Percentiles rank a stretch among this genome's conserved stretches.
Evolutionary conservation across 2,888 invertebrate genomes (phyloP).

Genomic region (Dioctria linearis): DNA sequence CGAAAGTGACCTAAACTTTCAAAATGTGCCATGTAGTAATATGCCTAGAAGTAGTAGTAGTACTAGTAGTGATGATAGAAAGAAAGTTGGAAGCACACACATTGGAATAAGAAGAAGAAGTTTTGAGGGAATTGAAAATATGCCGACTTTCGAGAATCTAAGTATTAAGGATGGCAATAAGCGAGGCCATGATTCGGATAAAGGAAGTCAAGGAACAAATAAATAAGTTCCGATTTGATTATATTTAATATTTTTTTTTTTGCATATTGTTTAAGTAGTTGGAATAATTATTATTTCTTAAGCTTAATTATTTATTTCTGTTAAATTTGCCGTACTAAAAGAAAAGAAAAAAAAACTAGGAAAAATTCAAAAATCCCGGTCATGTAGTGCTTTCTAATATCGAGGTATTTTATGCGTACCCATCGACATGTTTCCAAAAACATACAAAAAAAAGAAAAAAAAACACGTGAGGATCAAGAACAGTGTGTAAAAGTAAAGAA

Average conservation of each 20-base stretch:
- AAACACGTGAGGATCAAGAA: constrained; percentile 8
- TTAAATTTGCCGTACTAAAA: constrained; percentile 1
- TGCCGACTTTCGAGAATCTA: background rate
- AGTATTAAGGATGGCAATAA: constrained; percentile 26
- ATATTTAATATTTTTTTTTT: too few relatives aligned
- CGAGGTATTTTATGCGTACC: background rate
- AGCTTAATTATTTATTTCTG: constrained; percentile 7
- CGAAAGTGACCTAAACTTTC: constrained; percentile 23
- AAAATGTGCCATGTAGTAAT: constrained; percentile 47
- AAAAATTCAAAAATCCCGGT: background rate
- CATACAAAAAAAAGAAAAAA: constrained; percentile 1
- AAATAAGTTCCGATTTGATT: too few relatives aligned
- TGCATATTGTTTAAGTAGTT: too few relatives aligned
- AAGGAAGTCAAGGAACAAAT: background rate
- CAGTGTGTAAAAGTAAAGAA: too few relatives aligned
- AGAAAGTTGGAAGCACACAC: background rate
- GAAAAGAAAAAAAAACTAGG: background rate
- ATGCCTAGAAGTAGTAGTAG: constrained; percentile 12
- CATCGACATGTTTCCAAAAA: constrained; percentile 10
- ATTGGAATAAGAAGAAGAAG: constrained; percentile 9
- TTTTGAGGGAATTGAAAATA: background rate
- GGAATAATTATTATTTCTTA: background rate
- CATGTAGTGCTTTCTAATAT: background rate
- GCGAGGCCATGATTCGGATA: background rate
- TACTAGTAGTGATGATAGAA: background rate